Evolutionary conservation across 2,113 vertebrate genomes (phyloP).

Genomic region (Hippolais icterina): DNA sequence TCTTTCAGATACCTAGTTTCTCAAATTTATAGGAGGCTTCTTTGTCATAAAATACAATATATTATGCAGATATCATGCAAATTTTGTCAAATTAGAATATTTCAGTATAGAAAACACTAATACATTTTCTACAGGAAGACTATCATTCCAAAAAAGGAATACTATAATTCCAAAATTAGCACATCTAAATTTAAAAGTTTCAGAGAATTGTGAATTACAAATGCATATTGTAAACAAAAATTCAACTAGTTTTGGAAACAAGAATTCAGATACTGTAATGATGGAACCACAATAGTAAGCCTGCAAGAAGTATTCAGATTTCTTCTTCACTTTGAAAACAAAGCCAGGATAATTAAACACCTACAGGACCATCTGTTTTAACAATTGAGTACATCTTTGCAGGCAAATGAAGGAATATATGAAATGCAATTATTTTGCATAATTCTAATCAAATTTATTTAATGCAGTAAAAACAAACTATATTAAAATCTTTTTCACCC

Average conservation of each 20-base stretch:
- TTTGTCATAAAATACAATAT: neutral
- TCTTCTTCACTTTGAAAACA: neutral
- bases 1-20: neutral
- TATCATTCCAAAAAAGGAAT: neutral
- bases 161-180: neutral
- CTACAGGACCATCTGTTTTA: neutral
- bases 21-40: neutral
- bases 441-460: neutral
- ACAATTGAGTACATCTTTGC: neutral
- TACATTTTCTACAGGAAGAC: neutral
- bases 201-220: neutral
- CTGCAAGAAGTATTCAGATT: neutral
- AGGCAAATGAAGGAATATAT: neutral
- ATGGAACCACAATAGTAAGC: neutral
- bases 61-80: neutral
- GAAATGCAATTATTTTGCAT: neutral
- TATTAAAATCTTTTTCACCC: neutral
- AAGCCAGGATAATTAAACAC: conserved; percentile 1
- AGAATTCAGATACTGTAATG: neutral
- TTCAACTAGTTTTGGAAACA: neutral
- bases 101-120: neutral
- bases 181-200: neutral
- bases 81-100: neutral
- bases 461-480: neutral
- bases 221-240: neutral